These are phyloP conservation scores for Artemia franciscana DNA, from an alignment of 1,140 invertebrate genomes.

Conservation along the genomic window DNA sequence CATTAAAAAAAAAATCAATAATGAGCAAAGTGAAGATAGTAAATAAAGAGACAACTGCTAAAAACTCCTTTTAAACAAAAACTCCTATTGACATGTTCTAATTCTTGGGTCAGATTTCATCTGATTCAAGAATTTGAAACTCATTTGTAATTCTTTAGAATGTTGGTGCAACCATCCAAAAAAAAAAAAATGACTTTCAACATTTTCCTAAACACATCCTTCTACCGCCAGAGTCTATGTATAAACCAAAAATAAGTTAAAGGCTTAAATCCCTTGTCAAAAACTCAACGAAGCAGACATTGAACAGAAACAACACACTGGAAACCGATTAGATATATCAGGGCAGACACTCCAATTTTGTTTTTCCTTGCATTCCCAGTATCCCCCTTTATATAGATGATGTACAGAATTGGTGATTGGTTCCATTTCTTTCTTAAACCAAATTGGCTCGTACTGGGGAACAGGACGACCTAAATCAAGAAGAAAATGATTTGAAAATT, in stretches of 20 bases:
- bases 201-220: too few species aligned
- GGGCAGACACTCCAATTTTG: constrained; percentile 78
- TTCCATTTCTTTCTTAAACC: constrained; percentile 71
- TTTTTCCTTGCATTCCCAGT: constrained; percentile 76
- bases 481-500: constrained; percentile 9
- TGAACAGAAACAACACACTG: not conserved
- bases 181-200: too few species aligned
- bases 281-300: not conserved
- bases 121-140: too few species aligned
- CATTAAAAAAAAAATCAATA: too few species aligned
- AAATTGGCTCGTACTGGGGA: constrained; percentile 54
- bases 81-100: too few species aligned
- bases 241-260: not conserved
- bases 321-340: constrained; percentile 84
- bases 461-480: constrained; percentile 37
- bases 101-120: too few species aligned
- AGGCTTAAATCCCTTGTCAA: not conserved
- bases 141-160: too few species aligned
- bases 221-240: too few species aligned
- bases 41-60: too few species aligned
- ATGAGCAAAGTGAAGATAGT: too few species aligned
- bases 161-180: too few species aligned
- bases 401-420: constrained; percentile 50
- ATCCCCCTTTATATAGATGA: constrained; percentile 63
- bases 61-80: too few species aligned